Evolutionary conservation across 2,797 vertebrate genomes (phyloP).

Genomic region (Champsocephalus esox): DNA sequence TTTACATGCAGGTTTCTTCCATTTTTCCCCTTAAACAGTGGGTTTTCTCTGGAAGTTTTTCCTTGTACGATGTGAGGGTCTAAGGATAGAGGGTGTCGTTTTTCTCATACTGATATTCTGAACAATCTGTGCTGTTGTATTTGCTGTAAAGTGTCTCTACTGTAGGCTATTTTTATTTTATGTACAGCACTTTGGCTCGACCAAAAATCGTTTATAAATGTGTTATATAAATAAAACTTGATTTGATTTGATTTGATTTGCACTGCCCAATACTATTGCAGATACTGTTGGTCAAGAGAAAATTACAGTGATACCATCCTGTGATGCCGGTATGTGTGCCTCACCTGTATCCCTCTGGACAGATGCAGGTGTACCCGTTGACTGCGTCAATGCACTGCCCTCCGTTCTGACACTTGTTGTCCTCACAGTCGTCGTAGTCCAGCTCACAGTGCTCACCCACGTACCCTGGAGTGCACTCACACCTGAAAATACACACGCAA

Average conservation of each 20-base stretch:
- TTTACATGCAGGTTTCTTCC: neutral
- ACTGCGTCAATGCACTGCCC: slow-evolving; percentile 94
- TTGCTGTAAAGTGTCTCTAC: too few relatives aligned
- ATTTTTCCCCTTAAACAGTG: too few relatives aligned
- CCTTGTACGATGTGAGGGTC: too few relatives aligned
- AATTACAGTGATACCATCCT: neutral
- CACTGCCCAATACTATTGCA: neutral
- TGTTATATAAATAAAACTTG: too few relatives aligned
- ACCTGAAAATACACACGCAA: slow-evolving; percentile 80
- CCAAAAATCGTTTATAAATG: too few relatives aligned
- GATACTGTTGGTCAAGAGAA: neutral
- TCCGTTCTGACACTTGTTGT: slow-evolving; percentile 96
- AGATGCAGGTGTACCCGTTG: slow-evolving; percentile 95
- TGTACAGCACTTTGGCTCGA: too few relatives aligned
- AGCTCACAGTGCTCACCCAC: slow-evolving; percentile 93
- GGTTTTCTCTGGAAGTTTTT: too few relatives aligned
- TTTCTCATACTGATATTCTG: too few relatives aligned
- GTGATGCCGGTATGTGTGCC: slow-evolving; percentile 11
- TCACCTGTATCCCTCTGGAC: slow-evolving; percentile 95
- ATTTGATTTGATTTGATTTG: too few relatives aligned
- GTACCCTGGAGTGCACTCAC: slow-evolving; percentile 96
- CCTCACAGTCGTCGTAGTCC: slow-evolving; percentile 94
- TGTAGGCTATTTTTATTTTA: too few relatives aligned
- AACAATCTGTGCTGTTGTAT: too few relatives aligned
- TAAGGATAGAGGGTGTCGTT: too few relatives aligned